Base-by-base conservation (phyloP, 2,797 vertebrate genomes). In the Thalassophryne amazonica region DNA sequence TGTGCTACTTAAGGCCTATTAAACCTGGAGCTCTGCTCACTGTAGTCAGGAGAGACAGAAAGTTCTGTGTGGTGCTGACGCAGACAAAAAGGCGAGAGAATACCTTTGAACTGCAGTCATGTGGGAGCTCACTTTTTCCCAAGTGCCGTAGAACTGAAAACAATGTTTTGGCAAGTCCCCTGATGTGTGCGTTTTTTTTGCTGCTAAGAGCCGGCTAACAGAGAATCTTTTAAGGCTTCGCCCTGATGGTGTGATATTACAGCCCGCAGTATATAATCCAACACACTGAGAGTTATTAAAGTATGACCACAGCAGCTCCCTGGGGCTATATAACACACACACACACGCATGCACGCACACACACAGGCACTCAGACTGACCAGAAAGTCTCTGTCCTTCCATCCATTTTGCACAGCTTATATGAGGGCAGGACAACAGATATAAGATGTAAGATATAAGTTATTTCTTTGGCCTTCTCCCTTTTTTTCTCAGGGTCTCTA, bases 81-180 rank as follows among this genome's bases (percentile, higher is more conserved):
- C 82, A 78, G 83, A 85, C 84, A 84, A 78, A 86, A 87, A 59
- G 70, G 53, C 30, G 43, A 56, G 82, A 65, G 59, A 63, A 61
- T 84, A 87, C 84, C 88, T 89, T 88, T 89, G 85, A 89, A 88
- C 88, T 85, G 75, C 65, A 87, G 76, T 88, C 85, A 86, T 84
- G 77, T 77, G 86, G 87, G 85, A 86, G 77, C 75, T 80, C 71
- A 80, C 80, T 74, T 89, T 89, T 87, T 88, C 83, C 88, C 82
- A 85, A 86, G 79, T 80, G 74, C 84, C 84, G 80, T 81, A 83
- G 77, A 85, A 85, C 72, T 78, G 78, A 84, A 84, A 85, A 86
- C 82, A 86, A 85, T 85, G 84, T 89, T 85, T 70, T 74, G 76
- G 72, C 49, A 53, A 72, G 63, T 86, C 80, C 83, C 85, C 69